Evolutionary conservation across 2,797 vertebrate species (phyloP), one percentile per base, ranked within the genome.

Genomic region (Esox lucius): DNA sequence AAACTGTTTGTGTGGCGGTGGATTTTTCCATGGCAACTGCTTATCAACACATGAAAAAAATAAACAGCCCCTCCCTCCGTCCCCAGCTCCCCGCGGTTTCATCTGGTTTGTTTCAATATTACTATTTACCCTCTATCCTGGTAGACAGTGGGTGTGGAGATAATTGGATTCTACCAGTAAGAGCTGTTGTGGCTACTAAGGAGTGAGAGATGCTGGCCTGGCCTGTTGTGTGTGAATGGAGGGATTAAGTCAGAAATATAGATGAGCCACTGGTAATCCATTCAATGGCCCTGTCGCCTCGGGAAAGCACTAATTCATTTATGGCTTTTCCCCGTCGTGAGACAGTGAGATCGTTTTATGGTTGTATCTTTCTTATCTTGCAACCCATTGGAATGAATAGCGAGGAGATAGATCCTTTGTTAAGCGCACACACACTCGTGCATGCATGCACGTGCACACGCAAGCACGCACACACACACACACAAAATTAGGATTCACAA

Each of bases 291-390:
- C 22, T 61, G 75, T 87, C 87, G 75, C 68, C 67, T 80, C 70
- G 75, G 93, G 92, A 94, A 93, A 84, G 83, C 77, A 22, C 81
- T 83, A 87, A 93, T 93, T 93, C 85, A 92, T 89, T 86, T 83
- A 88, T 91, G 89, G 87, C 81, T 86, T 89, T 90, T 86, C 80
- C 74, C 33, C 68, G 83, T 84, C 66, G 75, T 75, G 87, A 87
- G 87, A 87, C 77, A 80, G 85, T 92, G 91, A 93, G 88, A 86
- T 93, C 88, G 92, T 87, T 87, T 89, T 84, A 89, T 83, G 88
- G 88, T 92, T 91, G 91, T 88, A 86, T 46, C 11, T 46, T 85
- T 78, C 42, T 46, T 12, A 12, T 46, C 42, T 28, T 48, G 69
- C 87, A 81, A 73, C 71, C 75, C 70, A 78, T 88, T 86, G 82